A percentile compares a stretch with the other conserved stretches of the same genome.
These are phyloP conservation scores for Jacana jacana DNA, from an alignment of 2,113 vertebrate genomes.

Conservation along the genomic window DNA sequence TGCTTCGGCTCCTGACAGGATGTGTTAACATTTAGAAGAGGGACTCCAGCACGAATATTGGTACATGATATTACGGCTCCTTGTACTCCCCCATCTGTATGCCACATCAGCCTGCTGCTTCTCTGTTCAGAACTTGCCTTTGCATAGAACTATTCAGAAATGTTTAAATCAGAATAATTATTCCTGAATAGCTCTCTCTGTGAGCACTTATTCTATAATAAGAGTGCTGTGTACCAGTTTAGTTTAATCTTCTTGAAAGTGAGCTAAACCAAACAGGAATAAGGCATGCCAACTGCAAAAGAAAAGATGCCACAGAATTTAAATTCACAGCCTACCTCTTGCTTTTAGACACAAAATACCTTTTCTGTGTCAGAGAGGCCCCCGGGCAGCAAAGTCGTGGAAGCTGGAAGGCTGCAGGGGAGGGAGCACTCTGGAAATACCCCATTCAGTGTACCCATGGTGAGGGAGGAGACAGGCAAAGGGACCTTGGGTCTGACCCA, in stretches of 20 bases:
- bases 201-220: slow-evolving; percentile 56
- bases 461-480: background rate
- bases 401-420: background rate
- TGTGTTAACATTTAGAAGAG: background rate
- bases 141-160: slow-evolving; percentile 47
- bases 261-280: slow-evolving; percentile 56
- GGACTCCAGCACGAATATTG: background rate
- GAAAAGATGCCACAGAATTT: slow-evolving; percentile 22
- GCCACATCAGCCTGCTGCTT: background rate
- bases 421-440: background rate
- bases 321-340: slow-evolving; percentile 16
- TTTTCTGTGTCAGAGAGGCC: slow-evolving; percentile 30
- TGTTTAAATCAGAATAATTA: slow-evolving; percentile 65
- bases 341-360: slow-evolving; percentile 28
- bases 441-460: background rate
- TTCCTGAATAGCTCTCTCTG: slow-evolving; percentile 53
- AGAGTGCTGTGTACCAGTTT: slow-evolving; percentile 56
- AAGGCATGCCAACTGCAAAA: slow-evolving; percentile 12
- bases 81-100: slow-evolving; percentile 11
- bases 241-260: slow-evolving; percentile 61
- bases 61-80: background rate
- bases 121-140: slow-evolving; percentile 1
- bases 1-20: background rate
- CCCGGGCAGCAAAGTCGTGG: background rate
- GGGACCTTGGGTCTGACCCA: background rate